phyloP scores from a whole-genome alignment of 2,797 vertebrate species.

The Cyclura pinguis region DNA sequence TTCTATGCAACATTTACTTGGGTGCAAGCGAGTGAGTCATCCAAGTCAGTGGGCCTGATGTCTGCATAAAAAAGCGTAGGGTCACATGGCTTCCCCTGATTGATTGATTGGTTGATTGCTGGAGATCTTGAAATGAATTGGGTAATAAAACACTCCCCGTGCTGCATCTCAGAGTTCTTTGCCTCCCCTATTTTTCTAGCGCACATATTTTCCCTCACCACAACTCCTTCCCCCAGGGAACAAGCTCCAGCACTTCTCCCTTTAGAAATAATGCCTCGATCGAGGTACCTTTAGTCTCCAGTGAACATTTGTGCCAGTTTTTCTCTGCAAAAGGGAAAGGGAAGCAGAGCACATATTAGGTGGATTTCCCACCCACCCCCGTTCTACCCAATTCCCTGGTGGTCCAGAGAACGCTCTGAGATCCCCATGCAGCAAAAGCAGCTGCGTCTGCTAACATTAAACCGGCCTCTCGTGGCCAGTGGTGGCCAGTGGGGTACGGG shows the following conservation, averaged over 20 bases:
- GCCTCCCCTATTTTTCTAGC: background rate
- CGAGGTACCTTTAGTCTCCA: background rate
- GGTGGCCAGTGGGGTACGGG: background rate
- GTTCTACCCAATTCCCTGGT: background rate
- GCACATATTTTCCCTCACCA: background rate
- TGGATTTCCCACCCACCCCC: too few species aligned
- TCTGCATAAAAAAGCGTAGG: background rate
- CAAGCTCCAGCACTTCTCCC: background rate
- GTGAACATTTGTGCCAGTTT: background rate
- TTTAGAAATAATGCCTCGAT: background rate
- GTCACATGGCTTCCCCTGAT: background rate
- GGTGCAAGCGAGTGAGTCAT: background rate
- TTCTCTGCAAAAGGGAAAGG: background rate
- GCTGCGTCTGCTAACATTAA: slow-evolving; percentile 26
- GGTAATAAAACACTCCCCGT: background rate
- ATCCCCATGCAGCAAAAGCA: slow-evolving; percentile 12
- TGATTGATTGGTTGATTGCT: background rate
- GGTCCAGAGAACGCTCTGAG: slow-evolving; percentile 38
- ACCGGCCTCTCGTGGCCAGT: background rate
- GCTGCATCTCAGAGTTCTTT: background rate
- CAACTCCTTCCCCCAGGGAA: background rate
- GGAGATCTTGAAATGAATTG: background rate
- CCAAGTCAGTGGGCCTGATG: background rate
- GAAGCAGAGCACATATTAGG: background rate
- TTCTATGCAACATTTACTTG: background rate